phyloP scores from a whole-genome alignment of 2,113 vertebrate species.

The Solea senegalensis region DNA sequence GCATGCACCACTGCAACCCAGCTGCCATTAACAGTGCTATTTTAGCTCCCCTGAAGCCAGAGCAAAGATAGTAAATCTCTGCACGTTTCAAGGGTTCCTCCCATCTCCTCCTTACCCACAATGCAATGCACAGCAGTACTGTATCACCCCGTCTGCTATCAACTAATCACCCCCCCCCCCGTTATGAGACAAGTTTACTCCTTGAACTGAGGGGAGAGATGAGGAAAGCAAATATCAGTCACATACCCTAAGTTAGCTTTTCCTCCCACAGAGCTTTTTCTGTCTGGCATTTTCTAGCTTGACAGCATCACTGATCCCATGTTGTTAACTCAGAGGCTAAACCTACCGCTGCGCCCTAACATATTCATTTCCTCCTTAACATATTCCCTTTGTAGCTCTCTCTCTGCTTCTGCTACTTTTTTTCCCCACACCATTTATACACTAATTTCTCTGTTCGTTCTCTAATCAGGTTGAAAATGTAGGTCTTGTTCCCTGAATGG shows the following conservation, averaged over 20 bases:
- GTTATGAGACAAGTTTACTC: constrained; percentile 35
- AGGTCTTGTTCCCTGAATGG: constrained; percentile 52
- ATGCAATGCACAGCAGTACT: constrained; percentile 66
- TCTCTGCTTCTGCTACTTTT: neutral
- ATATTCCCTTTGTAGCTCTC: constrained; percentile 48
- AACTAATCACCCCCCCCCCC: constrained; percentile 1
- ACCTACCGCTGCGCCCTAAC: constrained; percentile 33
- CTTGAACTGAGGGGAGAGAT: constrained; percentile 29
- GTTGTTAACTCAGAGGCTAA: constrained; percentile 67
- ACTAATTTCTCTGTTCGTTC: constrained; percentile 10
- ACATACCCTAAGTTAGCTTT: constrained; percentile 48
- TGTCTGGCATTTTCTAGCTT: constrained; percentile 56
- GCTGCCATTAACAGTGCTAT: constrained; percentile 55
- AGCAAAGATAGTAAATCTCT: constrained; percentile 68
- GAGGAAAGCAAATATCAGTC: constrained; percentile 44
- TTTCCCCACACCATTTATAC: neutral
- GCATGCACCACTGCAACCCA: constrained; percentile 41
- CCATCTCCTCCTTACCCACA: constrained; percentile 67
- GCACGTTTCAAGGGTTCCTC: constrained; percentile 60
- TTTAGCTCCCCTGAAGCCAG: constrained; percentile 64
- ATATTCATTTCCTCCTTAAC: constrained; percentile 44
- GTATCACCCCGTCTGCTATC: constrained; percentile 42
- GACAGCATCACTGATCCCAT: constrained; percentile 67
- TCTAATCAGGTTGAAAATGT: constrained; percentile 54
- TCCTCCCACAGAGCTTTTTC: constrained; percentile 49